Conservation (phyloP, 2,113 vertebrate genomes). For the Phrynocephalus versicolor region DNA sequence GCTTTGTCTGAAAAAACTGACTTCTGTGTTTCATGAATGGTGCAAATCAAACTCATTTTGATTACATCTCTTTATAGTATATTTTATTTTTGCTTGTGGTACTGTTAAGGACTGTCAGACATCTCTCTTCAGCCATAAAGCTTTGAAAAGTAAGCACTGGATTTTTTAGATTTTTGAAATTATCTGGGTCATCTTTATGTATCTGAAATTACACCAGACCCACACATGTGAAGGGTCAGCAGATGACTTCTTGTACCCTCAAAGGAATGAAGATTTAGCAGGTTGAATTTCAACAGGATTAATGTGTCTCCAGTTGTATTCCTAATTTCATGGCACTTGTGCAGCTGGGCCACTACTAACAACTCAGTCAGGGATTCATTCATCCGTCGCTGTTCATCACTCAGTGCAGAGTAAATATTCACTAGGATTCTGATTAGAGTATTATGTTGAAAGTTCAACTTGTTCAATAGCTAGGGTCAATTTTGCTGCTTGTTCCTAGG, state of each 20-base stretch:
- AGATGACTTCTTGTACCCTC: not conserved
- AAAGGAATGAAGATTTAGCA: too few species aligned
- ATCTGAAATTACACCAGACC: not conserved
- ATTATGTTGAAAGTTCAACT: not conserved
- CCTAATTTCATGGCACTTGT: too few species aligned
- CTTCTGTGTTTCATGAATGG: not conserved
- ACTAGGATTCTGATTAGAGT: too few species aligned
- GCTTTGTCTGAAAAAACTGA: not conserved
- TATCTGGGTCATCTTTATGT: not conserved
- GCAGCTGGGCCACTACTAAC: too few species aligned
- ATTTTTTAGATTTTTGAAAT: not conserved
- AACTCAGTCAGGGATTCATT: too few species aligned
- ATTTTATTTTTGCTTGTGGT: not conserved
- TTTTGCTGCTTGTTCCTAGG: not conserved
- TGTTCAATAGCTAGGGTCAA: not conserved
- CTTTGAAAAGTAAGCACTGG: too few species aligned
- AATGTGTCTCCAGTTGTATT: too few species aligned
- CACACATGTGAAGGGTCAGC: not conserved
- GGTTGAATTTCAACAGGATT: too few species aligned
- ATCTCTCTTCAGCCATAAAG: too few species aligned
- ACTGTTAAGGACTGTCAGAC: not conserved
- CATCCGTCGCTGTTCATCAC: too few species aligned
- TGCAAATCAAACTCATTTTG: not conserved
- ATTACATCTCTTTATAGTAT: not conserved
- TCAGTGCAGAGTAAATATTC: too few species aligned